Percentiles rank a stretch among this genome's conserved stretches.
Conservation (phyloP, 2,888 invertebrate species). For the Apamea sordens region DNA sequence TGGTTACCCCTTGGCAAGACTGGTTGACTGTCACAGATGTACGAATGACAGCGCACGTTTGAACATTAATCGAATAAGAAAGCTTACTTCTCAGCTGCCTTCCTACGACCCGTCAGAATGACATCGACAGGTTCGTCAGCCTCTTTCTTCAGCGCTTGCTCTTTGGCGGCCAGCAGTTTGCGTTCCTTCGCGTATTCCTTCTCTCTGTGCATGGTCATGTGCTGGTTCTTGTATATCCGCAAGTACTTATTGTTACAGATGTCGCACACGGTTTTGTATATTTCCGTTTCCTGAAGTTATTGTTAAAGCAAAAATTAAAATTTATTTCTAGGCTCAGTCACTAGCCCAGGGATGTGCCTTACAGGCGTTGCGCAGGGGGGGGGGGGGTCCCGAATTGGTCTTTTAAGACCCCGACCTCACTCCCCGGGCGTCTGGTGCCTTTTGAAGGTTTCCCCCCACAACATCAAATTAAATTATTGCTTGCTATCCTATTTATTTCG, state of each 20-base stretch:
- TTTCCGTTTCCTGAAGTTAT: conserved; percentile 83
- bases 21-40: not conserved
- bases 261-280: conserved; percentile 87
- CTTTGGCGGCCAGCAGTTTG: conserved; percentile 62
- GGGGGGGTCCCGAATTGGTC: too few species aligned
- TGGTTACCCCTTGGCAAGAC: not conserved
- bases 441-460: not conserved
- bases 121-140: conserved; percentile 41
- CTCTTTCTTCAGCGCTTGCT: conserved; percentile 64
- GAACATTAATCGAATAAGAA: not conserved
- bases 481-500: not conserved
- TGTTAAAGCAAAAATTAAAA: not conserved
- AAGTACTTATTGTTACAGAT: conserved; percentile 87
- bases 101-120: conserved; percentile 69
- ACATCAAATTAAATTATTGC: not conserved
- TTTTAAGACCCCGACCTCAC: too few species aligned
- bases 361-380: too few species aligned
- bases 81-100: conserved; percentile 82
- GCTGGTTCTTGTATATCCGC: conserved; percentile 91
- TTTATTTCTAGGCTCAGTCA: not conserved
- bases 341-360: too few species aligned
- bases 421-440: too few species aligned
- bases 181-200: conserved; percentile 71
- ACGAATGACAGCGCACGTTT: not conserved
- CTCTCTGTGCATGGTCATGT: conserved; percentile 87